A percentile compares a stretch with the other conserved stretches of the same genome.
These are phyloP conservation scores for Abscondita cerata DNA, from an alignment of 2,888 invertebrate species.

Conservation along the genomic window DNA sequence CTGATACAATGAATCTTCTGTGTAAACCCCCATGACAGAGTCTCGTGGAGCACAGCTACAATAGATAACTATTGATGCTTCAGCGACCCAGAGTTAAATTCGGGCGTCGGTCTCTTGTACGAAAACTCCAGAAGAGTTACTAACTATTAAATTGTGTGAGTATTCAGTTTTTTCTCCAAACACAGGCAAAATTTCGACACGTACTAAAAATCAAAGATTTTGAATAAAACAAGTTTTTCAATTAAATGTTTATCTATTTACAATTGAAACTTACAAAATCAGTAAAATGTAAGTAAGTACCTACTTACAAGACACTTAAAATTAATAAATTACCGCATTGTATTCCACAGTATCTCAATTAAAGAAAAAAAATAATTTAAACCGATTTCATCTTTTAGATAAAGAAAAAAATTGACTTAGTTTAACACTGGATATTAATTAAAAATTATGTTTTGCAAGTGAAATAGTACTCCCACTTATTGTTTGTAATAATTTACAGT, in stretches of 20 bases:
- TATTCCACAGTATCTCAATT: not conserved
- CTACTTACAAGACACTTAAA: conserved; percentile 5
- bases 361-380: too few relatives aligned
- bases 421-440: conserved; percentile 4
- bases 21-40: too few relatives aligned
- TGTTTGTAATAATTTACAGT: conserved; percentile 1
- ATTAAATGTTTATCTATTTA: conserved; percentile 21
- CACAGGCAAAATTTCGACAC: too few relatives aligned
- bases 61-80: too few relatives aligned
- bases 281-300: conserved; percentile 19
- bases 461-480: too few relatives aligned
- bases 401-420: conserved; percentile 6
- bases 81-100: too few relatives aligned
- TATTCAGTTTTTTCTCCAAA: too few relatives aligned
- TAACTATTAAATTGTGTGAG: too few relatives aligned
- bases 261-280: conserved; percentile 20
- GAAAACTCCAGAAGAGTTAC: too few relatives aligned
- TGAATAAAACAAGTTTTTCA: conserved; percentile 3
- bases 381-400: not conserved
- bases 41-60: too few relatives aligned
- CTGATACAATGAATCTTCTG: too few relatives aligned
- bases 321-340: conserved; percentile 1
- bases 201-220: not conserved
- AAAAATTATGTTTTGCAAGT: not conserved
- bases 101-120: too few relatives aligned